Conservation (phyloP, 2,888 invertebrate species). For the Melitaea athalia region DNA sequence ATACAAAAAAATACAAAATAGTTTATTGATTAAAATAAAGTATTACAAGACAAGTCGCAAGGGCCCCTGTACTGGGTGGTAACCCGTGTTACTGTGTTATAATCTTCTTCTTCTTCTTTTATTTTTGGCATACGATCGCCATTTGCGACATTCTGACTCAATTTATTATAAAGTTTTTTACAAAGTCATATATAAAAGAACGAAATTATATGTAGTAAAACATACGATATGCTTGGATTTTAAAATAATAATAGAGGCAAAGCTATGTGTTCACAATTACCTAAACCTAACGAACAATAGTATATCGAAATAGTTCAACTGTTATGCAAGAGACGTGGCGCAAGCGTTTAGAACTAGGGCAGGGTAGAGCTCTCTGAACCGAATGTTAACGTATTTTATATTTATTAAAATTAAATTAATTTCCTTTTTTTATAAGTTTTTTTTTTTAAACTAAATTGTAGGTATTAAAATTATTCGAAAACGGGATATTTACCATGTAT, state of each 20-base stretch:
- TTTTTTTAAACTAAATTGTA: too few species aligned
- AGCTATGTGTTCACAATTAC: conserved; percentile 43
- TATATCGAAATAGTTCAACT: conserved; percentile 72
- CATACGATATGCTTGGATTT: not conserved
- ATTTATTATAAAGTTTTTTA: not conserved
- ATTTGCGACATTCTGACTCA: too few species aligned
- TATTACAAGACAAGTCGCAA: too few species aligned
- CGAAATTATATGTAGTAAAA: not conserved
- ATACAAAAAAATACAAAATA: too few species aligned
- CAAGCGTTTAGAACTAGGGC: conserved; percentile 73
- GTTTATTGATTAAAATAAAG: too few species aligned
- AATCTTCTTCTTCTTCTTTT: too few species aligned
- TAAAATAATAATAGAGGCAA: conserved; percentile 7
- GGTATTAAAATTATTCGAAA: too few species aligned
- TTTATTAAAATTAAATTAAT: not conserved
- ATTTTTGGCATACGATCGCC: too few species aligned
- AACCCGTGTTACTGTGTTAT: too few species aligned
- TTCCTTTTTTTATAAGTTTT: conserved; percentile 1
- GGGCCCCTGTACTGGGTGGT: too few species aligned
- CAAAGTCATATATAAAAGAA: not conserved
- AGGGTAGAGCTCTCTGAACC: conserved; percentile 53
- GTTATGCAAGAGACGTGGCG: conserved; percentile 73
- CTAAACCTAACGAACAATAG: conserved; percentile 54
- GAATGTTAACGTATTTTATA: conserved; percentile 44
- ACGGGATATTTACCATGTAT: too few species aligned